Evolutionary conservation across 2,888 invertebrate species (phyloP), one percentile per base, ranked within the genome.

Genomic region (Agrotis ipsilon): DNA sequence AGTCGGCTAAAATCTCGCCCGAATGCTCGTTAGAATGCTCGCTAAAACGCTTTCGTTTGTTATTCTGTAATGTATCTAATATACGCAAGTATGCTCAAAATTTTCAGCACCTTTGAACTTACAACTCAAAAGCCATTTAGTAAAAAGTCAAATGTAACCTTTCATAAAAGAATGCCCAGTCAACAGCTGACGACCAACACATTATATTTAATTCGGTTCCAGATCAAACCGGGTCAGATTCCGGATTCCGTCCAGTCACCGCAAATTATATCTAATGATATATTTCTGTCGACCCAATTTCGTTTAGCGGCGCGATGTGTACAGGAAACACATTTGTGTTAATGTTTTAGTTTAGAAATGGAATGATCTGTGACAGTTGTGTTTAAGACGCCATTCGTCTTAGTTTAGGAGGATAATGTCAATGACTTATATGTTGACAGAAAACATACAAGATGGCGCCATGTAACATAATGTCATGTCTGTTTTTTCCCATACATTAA

Each of bases 211-310:
- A 64, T 64, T 19, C 49, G 13, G n/a, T 74, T 60, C 24, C 46
- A n/a, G 13, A 59, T 69, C 46, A 69, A 83, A 81, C 69, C 60
- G 48, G 72, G 81, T 76, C 78, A 78, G 60, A 68, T 62, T 21
- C 72, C 39, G 48, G 19, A 72, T 62, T 59, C 69, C 51, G 61
- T 54, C 60, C 69, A 52, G 68, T 60, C 61, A 61, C 66, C 66
- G 60, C 75, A 69, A 79, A 81, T 81, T 67, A 72, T 77, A 55
- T 55, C 55, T 55, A 74, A 73, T 75, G 61, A 81, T 80, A 75
- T 77, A 77, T 77, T 72, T 70, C 69, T 72, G 77, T 80, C 77
- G 73, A 54, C 24, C 72, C 52, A 57, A 51, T 81, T 83, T 58
- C 59, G 46, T 19, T 67, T 68, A 65, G 64, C 60, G 61, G 27